Evolutionary conservation across 1,140 invertebrate species (phyloP).

Genomic region (Drosophila insularis): DNA sequence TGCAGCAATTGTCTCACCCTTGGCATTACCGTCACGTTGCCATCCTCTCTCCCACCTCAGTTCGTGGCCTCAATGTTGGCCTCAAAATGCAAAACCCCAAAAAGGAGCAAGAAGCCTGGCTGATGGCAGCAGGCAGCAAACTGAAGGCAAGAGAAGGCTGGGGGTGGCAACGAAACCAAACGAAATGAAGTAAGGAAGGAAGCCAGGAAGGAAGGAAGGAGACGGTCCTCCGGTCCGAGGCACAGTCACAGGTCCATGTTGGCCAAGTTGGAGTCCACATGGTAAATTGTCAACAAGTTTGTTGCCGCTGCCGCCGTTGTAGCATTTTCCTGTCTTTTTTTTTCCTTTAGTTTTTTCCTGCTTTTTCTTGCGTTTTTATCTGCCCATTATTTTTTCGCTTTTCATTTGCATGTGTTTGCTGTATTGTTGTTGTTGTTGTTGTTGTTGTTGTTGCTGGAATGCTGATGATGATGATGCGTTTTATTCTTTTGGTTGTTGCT

Average conservation of each 20-base stretch:
- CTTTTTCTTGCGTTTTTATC: not conserved
- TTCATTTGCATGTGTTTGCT: not conserved
- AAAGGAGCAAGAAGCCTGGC: slow-evolving; percentile 59
- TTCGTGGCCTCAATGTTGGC: slow-evolving; percentile 82
- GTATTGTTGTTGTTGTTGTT: not conserved
- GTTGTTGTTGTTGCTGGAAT: slow-evolving; percentile 26
- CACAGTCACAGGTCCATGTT: not conserved
- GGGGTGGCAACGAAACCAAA: not conserved
- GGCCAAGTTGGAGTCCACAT: not conserved
- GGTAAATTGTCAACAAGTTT: slow-evolving; percentile 10
- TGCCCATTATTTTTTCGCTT: not conserved
- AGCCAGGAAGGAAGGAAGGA: not conserved
- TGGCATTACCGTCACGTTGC: slow-evolving; percentile 2
- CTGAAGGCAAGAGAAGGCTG: slow-evolving; percentile 49
- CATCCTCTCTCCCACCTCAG: slow-evolving; percentile 38
- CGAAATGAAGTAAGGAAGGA: not conserved
- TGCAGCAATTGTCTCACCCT: not conserved
- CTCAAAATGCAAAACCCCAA: slow-evolving; percentile 81
- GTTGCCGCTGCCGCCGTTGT: not conserved
- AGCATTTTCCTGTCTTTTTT: not conserved
- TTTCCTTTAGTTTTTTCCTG: not conserved
- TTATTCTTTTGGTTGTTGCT: slow-evolving; percentile 21
- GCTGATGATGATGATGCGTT: slow-evolving; percentile 14
- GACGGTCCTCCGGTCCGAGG: slow-evolving; percentile 23
- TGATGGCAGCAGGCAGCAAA: not conserved